Evolutionary conservation across 2,888 invertebrate species (phyloP).

Genomic region (Cremastinae sp.): DNA sequence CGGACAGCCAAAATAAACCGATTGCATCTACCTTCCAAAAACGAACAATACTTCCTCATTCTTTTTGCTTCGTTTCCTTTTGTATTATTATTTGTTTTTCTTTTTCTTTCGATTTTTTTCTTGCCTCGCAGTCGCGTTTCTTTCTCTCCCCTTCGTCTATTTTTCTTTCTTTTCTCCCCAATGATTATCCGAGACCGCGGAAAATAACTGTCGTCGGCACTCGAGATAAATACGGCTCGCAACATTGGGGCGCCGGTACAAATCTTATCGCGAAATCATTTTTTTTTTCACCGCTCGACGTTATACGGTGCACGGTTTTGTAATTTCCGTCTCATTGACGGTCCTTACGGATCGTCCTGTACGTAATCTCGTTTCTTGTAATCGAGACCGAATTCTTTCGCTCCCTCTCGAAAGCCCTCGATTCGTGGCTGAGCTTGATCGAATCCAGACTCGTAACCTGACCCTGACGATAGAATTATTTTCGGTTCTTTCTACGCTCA

Average conservation of each 20-base stretch:
- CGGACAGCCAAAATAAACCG: slow-evolving; percentile 61
- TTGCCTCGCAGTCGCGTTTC: too few species aligned
- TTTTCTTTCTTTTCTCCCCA: slow-evolving; percentile 29
- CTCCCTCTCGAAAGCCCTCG: too few species aligned
- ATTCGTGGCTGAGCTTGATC: too few species aligned
- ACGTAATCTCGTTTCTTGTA: too few species aligned
- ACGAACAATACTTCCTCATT: slow-evolving; percentile 39
- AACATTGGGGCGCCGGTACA: not conserved
- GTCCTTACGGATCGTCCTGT: slow-evolving; percentile 20
- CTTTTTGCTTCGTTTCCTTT: slow-evolving; percentile 29
- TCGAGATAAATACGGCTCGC: not conserved
- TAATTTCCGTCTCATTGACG: slow-evolving; percentile 39
- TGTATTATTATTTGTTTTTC: slow-evolving; percentile 16
- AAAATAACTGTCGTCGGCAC: slow-evolving; percentile 20
- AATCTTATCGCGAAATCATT: slow-evolving; percentile 23
- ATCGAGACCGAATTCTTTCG: too few species aligned
- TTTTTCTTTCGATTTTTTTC: slow-evolving; percentile 22
- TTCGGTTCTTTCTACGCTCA: too few species aligned
- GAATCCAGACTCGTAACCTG: too few species aligned
- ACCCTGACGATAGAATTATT: too few species aligned
- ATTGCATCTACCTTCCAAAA: slow-evolving; percentile 60
- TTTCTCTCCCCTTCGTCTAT: too few species aligned
- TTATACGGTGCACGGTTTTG: slow-evolving; percentile 8
- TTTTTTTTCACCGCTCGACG: slow-evolving; percentile 25
- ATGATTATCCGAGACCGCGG: slow-evolving; percentile 29